Conservation (phyloP, 2,113 vertebrate species). For the Haemorhous mexicanus region DNA sequence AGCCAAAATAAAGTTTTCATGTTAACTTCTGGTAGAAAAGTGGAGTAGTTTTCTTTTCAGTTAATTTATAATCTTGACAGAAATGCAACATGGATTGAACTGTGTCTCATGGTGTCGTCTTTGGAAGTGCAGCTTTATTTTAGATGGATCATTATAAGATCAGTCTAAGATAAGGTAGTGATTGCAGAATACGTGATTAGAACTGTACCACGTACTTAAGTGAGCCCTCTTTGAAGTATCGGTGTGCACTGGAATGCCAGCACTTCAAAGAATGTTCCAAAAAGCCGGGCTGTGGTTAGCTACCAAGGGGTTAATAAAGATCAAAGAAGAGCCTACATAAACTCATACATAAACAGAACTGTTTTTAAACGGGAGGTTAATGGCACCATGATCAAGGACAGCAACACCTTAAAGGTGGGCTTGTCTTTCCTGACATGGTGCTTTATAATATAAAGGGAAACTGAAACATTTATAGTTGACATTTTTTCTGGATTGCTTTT, state of each 20-base stretch:
- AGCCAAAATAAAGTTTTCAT: background rate
- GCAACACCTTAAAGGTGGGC: background rate
- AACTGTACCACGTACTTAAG: background rate
- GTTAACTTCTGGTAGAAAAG: background rate
- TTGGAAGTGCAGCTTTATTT: background rate
- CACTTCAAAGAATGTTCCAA: conserved; percentile 48
- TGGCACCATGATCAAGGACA: background rate
- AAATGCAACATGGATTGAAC: background rate
- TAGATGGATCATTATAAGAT: background rate
- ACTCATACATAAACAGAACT: conserved; percentile 24
- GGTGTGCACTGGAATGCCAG: background rate
- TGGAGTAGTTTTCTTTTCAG: background rate
- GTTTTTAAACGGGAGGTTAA: conserved; percentile 22
- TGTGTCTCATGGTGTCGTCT: background rate
- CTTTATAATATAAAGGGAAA: background rate
- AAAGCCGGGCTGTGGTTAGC: background rate
- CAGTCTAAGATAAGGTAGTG: background rate
- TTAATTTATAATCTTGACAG: background rate
- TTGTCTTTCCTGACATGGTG: background rate
- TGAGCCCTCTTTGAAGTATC: conserved; percentile 31
- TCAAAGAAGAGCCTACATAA: conserved; percentile 20
- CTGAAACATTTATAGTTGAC: background rate
- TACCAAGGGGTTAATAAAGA: conserved; percentile 57
- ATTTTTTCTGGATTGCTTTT: background rate
- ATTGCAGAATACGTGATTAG: background rate